Percentiles rank a stretch among this genome's conserved stretches.
Conservation (phyloP, 2,797 vertebrate genomes). For the Serranus cabrilla region DNA sequence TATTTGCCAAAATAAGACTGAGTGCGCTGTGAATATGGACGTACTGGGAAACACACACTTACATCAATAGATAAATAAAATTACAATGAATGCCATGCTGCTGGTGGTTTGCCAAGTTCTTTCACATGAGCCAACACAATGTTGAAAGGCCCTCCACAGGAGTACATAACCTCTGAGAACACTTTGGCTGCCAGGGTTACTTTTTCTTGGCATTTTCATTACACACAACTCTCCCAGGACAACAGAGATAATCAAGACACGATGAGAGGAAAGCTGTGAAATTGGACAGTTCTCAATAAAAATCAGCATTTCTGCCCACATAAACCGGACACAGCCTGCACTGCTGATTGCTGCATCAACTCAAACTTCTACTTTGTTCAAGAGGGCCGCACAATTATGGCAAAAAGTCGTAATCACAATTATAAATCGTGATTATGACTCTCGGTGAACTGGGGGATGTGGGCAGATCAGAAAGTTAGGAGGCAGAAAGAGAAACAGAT, state of each 20-base stretch:
- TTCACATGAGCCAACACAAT: not conserved
- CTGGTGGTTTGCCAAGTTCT: conserved; percentile 10
- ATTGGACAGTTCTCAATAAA: not conserved
- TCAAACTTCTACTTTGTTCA: conserved; percentile 29
- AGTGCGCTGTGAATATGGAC: not conserved
- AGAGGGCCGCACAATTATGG: conserved; percentile 25
- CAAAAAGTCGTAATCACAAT: conserved; percentile 36
- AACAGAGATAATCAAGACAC: conserved; percentile 1
- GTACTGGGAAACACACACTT: not conserved
- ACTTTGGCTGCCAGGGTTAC: not conserved
- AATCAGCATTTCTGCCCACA: not conserved
- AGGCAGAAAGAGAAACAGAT: conserved; percentile 17
- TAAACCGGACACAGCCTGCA: conserved; percentile 8
- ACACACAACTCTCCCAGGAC: not conserved
- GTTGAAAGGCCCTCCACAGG: not conserved
- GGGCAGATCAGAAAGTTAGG: conserved; percentile 18
- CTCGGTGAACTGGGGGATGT: conserved; percentile 16
- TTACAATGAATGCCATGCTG: not conserved
- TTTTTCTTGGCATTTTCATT: conserved; percentile 34
- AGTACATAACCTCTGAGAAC: conserved; percentile 7
- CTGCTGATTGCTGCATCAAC: conserved; percentile 12
- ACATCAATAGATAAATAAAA: conserved; percentile 7
- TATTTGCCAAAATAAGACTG: conserved; percentile 1
- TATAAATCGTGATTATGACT: conserved; percentile 55
- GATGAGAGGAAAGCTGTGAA: conserved; percentile 23